Base-by-base conservation (phyloP, 1,140 invertebrate species). In the Hylaeus volcanicus region DNA sequence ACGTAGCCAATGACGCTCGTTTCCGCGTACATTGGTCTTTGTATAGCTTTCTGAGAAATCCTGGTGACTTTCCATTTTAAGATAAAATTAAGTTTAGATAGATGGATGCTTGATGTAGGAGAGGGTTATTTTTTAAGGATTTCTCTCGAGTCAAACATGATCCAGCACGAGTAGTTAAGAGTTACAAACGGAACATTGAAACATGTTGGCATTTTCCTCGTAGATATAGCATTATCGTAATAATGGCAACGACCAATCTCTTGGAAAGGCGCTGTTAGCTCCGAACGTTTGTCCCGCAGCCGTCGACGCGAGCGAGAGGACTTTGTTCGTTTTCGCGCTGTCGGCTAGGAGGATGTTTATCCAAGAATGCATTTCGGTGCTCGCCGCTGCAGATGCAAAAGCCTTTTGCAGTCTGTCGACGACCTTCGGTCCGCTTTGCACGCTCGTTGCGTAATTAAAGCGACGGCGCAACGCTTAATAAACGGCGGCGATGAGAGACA, bases 381-480 rank as follows among this genome's bases (percentile, higher is more conserved):
- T 65, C 11, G 14, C 71, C n/a, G 51, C 41, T 26, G 56, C 39
- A 53, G 14, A 68, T 48, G 14, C 39, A 45, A 45, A 39, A 74
- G 55, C 74, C 69, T 76, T 82, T 78, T 51, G 71, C 53, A 70
- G 66, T 39, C 61, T 74, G 83, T 80, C 85, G 83, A 75, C 80
- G 86, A 83, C 86, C 85, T 88, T 88, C 86, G 73, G 56, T 87
- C 69, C 65, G 60, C 43, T 83, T 85, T 56, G 76, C 86, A 65
- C 61, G 72, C 74, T 66, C 63, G 68, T 87, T 86, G 86, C 86
- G 80, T 85, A 88, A 88, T 88, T 88, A 88, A 87, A 83, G 79
- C 79, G 75, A 74, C 72, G 58, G 48, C 79, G 73, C 60, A 69
- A 37, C 72, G 74, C 45, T 83, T 86, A 83, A 87, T 87, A 83